These are phyloP conservation scores for Conomelus anceps DNA, from an alignment of 2,888 invertebrate species.

Conservation along the genomic window DNA sequence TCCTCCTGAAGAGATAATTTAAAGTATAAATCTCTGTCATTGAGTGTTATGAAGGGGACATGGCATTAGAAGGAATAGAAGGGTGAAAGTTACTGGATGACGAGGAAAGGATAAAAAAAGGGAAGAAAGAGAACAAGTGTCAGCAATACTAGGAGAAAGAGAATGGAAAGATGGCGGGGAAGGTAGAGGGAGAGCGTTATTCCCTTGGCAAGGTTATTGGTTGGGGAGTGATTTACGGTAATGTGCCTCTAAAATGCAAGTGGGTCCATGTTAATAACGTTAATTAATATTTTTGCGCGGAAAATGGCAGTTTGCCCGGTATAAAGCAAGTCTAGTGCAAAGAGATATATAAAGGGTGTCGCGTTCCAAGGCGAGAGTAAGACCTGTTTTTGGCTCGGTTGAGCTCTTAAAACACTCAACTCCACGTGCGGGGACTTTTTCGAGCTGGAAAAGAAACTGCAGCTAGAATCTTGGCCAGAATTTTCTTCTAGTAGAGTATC, in stretches of 20 bases:
- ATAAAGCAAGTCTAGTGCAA: background rate
- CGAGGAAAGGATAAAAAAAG: background rate
- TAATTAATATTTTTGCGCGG: conserved; percentile 11
- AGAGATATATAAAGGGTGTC: background rate
- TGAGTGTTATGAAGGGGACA: background rate
- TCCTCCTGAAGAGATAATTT: background rate
- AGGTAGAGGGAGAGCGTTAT: background rate
- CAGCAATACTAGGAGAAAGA: no score
- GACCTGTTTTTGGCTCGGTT: background rate
- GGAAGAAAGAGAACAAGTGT: background rate
- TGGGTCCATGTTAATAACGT: conserved; percentile 10
- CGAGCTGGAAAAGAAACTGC: background rate
- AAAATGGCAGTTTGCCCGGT: conserved; percentile 3
- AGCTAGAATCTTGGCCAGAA: background rate
- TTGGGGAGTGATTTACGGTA: conserved; percentile 7
- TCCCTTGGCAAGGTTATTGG: conserved; percentile 10
- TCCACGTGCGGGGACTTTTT: background rate
- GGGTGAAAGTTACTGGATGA: background rate
- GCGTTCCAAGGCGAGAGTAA: background rate
- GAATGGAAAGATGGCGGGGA: background rate
- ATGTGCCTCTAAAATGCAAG: conserved; percentile 12
- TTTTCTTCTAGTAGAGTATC: background rate
- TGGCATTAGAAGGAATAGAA: background rate
- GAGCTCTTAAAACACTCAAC: background rate
- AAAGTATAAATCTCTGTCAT: background rate